Evolutionary conservation across 1,140 invertebrate genomes (phyloP).

Genomic region (Drosophila paulistorum): DNA sequence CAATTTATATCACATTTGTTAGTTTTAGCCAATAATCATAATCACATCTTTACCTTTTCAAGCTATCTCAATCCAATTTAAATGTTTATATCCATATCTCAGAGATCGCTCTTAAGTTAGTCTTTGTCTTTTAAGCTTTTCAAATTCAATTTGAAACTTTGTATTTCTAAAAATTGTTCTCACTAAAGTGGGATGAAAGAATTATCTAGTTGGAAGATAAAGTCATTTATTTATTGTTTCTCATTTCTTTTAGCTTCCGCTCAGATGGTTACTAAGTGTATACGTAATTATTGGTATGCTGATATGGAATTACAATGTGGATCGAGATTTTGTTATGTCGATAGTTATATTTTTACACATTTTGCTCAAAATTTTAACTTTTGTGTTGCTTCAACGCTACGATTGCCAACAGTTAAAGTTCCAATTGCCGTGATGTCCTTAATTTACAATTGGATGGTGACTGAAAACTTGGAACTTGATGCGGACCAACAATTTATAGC

Average conservation of each 20-base stretch:
- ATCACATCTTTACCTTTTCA: too few species aligned
- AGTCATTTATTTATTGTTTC: background rate
- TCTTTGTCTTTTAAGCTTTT: too few species aligned
- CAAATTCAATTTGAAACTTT: too few species aligned
- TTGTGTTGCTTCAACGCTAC: background rate
- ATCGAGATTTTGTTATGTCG: conserved; percentile 15
- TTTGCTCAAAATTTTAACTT: background rate
- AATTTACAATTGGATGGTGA: conserved; percentile 49
- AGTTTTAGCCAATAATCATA: too few species aligned
- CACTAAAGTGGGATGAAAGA: too few species aligned
- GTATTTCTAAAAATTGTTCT: too few species aligned
- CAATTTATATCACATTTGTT: too few species aligned
- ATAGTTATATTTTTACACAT: conserved; percentile 36
- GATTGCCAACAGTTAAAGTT: conserved; percentile 25
- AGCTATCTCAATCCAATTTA: too few species aligned
- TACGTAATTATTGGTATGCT: conserved; percentile 26
- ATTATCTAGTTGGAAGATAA: too few species aligned
- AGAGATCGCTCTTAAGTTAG: too few species aligned
- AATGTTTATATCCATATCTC: too few species aligned
- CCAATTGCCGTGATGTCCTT: conserved; percentile 6
- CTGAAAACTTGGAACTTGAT: background rate
- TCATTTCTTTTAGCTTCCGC: background rate
- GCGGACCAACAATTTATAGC: too few species aligned
- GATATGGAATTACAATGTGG: conserved; percentile 44
- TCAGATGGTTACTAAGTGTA: background rate